Conservation (phyloP, 2,113 vertebrate genomes). For the Albula glossodonta region DNA sequence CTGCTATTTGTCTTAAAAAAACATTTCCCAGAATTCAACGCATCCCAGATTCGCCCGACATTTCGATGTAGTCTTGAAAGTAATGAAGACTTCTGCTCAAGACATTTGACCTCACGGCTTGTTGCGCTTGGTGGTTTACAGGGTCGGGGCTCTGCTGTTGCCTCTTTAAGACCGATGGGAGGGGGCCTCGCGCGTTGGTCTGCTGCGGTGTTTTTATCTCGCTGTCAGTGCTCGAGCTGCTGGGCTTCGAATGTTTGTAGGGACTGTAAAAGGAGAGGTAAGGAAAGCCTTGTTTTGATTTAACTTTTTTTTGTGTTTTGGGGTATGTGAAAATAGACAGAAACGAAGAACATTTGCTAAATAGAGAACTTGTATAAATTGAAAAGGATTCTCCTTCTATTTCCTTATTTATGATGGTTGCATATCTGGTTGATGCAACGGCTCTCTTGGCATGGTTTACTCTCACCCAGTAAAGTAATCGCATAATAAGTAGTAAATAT, state of each 20-base stretch:
- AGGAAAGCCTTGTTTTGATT: slow-evolving; percentile 33
- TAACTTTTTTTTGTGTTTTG: not conserved
- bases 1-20: too few species aligned
- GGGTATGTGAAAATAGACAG: not conserved
- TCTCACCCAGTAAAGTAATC: slow-evolving; percentile 51
- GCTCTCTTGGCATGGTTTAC: slow-evolving; percentile 39
- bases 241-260: slow-evolving; percentile 58
- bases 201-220: slow-evolving; percentile 74
- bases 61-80: too few species aligned
- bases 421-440: slow-evolving; percentile 38
- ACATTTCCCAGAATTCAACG: too few species aligned
- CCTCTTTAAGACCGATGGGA: slow-evolving; percentile 60
- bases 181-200: slow-evolving; percentile 48
- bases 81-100: not conserved
- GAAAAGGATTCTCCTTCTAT: not conserved
- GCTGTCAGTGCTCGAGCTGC: slow-evolving; percentile 69
- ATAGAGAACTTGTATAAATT: not conserved
- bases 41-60: too few species aligned
- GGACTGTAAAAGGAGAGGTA: slow-evolving; percentile 61
- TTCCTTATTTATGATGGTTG: not conserved
- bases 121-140: not conserved
- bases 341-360: not conserved
- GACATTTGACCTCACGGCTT: not conserved
- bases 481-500: slow-evolving; percentile 27
- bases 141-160: slow-evolving; percentile 4